These are phyloP conservation scores for Coenonympha arcania DNA, from an alignment of 2,888 invertebrate species.

Conservation along the genomic window DNA sequence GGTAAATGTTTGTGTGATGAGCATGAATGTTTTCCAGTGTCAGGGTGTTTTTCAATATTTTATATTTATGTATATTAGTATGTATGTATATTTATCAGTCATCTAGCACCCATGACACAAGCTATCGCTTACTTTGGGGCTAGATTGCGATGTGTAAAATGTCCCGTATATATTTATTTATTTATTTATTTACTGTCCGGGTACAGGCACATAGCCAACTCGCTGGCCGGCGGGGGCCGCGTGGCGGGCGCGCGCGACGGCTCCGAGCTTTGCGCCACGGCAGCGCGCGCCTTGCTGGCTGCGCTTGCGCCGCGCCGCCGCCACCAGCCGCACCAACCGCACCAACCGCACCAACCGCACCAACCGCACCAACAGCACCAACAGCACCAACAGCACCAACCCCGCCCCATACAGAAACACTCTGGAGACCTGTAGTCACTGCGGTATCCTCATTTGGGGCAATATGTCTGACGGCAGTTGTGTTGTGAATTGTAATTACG, in stretches of 20 bases:
- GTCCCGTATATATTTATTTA: no score
- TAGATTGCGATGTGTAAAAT: no score
- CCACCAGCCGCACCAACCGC: conserved; percentile 21
- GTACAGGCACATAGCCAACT: conserved; percentile 70
- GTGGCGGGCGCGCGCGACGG: conserved; percentile 76
- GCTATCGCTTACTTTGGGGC: no score
- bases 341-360: conserved; percentile 23
- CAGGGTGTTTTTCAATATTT: no score
- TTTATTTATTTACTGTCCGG: neutral
- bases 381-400: conserved; percentile 13
- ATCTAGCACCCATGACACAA: no score
- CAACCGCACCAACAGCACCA: conserved; percentile 19
- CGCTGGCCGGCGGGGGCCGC: conserved; percentile 72
- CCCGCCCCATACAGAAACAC: conserved; percentile 38
- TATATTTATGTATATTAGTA: no score
- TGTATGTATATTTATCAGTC: no score
- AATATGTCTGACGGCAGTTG: neutral
- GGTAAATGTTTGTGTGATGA: no score
- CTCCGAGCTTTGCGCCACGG: conserved; percentile 57
- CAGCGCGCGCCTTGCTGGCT: conserved; percentile 48
- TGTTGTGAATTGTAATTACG: no score
- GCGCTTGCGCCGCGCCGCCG: conserved; percentile 33
- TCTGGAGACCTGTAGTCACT: conserved; percentile 25
- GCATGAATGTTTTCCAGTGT: no score
- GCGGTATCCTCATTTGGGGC: neutral